Conservation (phyloP, 37 sponge, comb jelly and placozoan genomes). For the Spongilla lacustris region DNA sequence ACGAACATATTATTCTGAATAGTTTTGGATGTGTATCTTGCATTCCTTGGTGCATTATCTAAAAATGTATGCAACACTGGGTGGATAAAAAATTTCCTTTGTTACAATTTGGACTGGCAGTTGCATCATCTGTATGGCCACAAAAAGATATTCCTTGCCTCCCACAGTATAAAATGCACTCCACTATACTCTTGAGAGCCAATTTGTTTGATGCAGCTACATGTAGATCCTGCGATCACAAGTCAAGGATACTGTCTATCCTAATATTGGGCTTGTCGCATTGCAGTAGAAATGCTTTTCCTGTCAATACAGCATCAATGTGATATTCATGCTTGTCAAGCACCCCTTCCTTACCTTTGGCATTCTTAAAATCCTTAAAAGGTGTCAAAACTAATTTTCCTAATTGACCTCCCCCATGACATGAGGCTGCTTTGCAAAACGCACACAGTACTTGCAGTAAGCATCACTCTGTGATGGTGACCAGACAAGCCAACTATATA, state of each 20-base stretch:
- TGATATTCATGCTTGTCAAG: background rate
- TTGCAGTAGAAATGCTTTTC: background rate
- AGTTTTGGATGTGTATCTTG: conserved; percentile 66
- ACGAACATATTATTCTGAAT: conserved; percentile 59
- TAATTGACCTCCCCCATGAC: background rate
- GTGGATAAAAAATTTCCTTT: conserved; percentile 18
- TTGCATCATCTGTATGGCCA: conserved; percentile 14
- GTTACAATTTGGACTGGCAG: background rate
- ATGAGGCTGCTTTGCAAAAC: background rate
- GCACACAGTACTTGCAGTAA: background rate
- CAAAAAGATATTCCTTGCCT: conserved; percentile 2
- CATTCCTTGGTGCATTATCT: conserved; percentile 26
- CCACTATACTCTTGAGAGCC: background rate
- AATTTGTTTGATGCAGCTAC: background rate
- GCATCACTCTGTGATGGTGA: background rate
- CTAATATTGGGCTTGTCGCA: background rate
- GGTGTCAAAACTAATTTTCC: background rate
- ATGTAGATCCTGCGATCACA: background rate
- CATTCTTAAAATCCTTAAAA: background rate
- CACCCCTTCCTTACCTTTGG: background rate
- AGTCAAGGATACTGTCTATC: background rate
- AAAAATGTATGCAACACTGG: background rate
- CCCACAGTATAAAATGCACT: background rate
- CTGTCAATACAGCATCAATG: background rate
- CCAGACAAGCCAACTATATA: background rate